phyloP scores from a whole-genome alignment of 2,888 invertebrate species.

The Chromoteleia sp. region DNA sequence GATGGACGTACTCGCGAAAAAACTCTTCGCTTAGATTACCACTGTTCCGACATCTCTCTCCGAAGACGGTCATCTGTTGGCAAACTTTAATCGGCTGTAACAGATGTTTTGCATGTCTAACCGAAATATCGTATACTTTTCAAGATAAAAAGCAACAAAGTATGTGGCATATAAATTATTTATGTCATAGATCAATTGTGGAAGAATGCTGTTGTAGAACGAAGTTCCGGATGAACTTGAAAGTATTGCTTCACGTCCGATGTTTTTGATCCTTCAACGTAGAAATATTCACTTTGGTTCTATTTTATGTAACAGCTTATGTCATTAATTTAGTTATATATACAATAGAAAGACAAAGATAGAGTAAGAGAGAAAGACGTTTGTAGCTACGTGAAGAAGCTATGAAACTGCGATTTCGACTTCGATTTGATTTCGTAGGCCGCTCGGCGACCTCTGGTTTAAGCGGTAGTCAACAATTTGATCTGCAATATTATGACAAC shows the following conservation, averaged over 20 bases:
- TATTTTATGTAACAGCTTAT: conserved; percentile 31
- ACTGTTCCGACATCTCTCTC: conserved; percentile 9
- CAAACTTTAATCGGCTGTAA: not conserved
- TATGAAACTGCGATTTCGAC: conserved; percentile 42
- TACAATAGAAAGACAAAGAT: conserved; percentile 51
- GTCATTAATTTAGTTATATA: conserved; percentile 19
- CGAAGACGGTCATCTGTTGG: conserved; percentile 2
- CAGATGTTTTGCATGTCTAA: not conserved
- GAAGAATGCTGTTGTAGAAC: conserved; percentile 6
- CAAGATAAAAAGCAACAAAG: not conserved
- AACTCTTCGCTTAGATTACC: conserved; percentile 3
- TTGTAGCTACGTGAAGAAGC: conserved; percentile 39
- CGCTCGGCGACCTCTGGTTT: conserved; percentile 31
- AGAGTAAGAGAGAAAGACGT: conserved; percentile 32
- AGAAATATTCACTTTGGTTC: conserved; percentile 24
- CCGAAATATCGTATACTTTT: not conserved
- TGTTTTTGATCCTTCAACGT: conserved; percentile 20
- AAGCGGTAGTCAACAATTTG: conserved; percentile 27
- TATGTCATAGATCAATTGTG: not conserved
- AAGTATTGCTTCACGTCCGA: conserved; percentile 21
- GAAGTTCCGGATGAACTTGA: conserved; percentile 3
- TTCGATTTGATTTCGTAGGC: conserved; percentile 4
- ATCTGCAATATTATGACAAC: conserved; percentile 38
- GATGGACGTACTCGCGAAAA: conserved; percentile 52
- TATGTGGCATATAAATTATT: not conserved